Evolutionary conservation across 2,888 invertebrate species (phyloP).

Genomic region (Uloborus plumipes): DNA sequence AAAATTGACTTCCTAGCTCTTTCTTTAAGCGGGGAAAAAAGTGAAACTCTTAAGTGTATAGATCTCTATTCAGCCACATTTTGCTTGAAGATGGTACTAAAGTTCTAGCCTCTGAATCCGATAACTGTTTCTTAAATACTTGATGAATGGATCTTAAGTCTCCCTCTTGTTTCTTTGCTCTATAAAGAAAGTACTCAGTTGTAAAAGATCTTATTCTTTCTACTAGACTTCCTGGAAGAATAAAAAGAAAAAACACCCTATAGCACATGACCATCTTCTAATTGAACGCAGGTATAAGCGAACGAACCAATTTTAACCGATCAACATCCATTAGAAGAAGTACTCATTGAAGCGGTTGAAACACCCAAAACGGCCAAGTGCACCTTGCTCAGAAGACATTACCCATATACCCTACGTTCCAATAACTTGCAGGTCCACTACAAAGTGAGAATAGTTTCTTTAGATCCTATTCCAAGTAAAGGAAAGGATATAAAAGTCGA

Average conservation of each 20-base stretch:
- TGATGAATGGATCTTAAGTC: conserved; percentile 35
- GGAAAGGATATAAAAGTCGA: too few species aligned
- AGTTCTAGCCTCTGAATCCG: conserved; percentile 30
- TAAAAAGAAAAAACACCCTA: too few species aligned
- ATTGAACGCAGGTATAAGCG: conserved; percentile 54
- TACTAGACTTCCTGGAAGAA: conserved; percentile 18
- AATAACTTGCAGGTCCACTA: background rate
- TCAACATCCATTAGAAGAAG: conserved; percentile 56
- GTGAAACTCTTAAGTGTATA: background rate
- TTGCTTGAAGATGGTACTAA: conserved; percentile 38
- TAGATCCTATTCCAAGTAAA: conserved; percentile 15
- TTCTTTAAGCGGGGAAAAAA: background rate
- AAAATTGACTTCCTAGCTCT: background rate
- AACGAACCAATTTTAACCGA: conserved; percentile 55
- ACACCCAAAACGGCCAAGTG: conserved; percentile 30
- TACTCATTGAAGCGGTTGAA: conserved; percentile 45
- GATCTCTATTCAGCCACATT: conserved; percentile 19
- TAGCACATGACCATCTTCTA: conserved; percentile 54
- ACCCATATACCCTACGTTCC: conserved; percentile 29
- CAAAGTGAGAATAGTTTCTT: conserved; percentile 21
- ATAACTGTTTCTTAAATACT: conserved; percentile 59
- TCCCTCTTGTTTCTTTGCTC: conserved; percentile 21
- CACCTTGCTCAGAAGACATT: conserved; percentile 45
- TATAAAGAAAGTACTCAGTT: conserved; percentile 46
- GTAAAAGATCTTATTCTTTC: conserved; percentile 21